Evolutionary conservation across 2,888 invertebrate genomes (phyloP).

Genomic region (Dryobotodes eremita): DNA sequence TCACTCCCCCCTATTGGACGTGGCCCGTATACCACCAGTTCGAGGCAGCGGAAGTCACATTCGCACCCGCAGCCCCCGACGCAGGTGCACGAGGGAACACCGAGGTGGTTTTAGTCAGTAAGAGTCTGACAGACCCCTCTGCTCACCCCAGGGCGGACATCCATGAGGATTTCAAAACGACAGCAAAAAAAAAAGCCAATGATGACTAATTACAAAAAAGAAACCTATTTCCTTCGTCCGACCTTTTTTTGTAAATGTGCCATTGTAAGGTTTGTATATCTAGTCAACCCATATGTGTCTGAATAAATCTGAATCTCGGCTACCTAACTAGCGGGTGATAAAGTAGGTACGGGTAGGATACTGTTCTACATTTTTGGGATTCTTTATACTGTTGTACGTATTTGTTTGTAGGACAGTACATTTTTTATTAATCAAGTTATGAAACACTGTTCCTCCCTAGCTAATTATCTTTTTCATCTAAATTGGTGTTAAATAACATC

Average conservation of each 20-base stretch:
- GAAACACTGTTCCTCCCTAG: too few species aligned
- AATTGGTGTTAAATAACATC: neutral
- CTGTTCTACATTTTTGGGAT: conserved; percentile 38
- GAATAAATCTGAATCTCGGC: conserved; percentile 41
- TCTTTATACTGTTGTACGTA: neutral
- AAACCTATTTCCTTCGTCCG: neutral
- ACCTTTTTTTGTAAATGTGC: conserved; percentile 11
- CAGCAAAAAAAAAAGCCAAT: neutral
- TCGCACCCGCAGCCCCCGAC: too few species aligned
- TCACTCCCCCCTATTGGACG: too few species aligned
- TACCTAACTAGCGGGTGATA: conserved; percentile 16
- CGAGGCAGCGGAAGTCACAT: too few species aligned
- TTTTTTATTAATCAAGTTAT: neutral
- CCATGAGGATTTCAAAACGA: too few species aligned
- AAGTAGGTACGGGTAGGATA: neutral
- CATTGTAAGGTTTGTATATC: neutral
- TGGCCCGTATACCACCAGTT: too few species aligned
- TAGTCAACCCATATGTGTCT: conserved; percentile 6
- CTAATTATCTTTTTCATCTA: neutral
- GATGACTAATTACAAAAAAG: neutral
- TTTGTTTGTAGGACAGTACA: neutral
- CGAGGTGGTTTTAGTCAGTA: too few species aligned
- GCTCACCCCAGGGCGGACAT: too few species aligned
- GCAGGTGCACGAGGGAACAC: too few species aligned
- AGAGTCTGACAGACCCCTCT: too few species aligned